Base-by-base conservation (phyloP, 2,888 invertebrate genomes). In the Noctua pronuba region DNA sequence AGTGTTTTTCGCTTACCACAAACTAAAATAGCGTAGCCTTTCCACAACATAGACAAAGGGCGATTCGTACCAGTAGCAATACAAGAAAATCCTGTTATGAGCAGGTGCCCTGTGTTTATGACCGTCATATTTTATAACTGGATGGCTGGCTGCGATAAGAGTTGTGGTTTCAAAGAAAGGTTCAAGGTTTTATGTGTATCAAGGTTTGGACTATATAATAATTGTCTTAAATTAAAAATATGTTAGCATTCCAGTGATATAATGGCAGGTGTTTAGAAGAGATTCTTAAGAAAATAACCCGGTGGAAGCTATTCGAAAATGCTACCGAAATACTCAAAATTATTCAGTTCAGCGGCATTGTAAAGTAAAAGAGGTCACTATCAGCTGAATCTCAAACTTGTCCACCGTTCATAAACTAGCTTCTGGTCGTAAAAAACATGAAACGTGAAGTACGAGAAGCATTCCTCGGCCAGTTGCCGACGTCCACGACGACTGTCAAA, bases 381-480 rank as follows among this genome's bases (percentile, higher is more conserved):
- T 89, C 88, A 81, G 35, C 49, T 80, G 65, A 81, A 89, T 88
- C 86, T 83, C 58, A n/a, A 62, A 65, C 73, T 82, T 77, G 78
- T 80, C 73, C 86, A 86, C 73, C 68, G 80, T 88, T 82, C 81
- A 85, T 86, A 89, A 87, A 84, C 83, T 79, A 82, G 88, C 87
- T 88, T 88, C 88, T 86, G 88, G 85, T 86, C 81, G 81, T 89
- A 84, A 91, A 90, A 90, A 89, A 86, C 80, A 84, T 86, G 78
- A 84, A 88, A 84, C 86, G 86, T 85, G 75, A 86, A 82, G 81
- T 85, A 84, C 86, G 82, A 85, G 85, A 84, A 82, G 88, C 90
- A 92, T 93, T 92, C 92, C 84, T 90, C 85, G 89, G 87, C 84
- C 84, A 86, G 88, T 88, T 89, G 90, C 89, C 90, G 90, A 83